Conservation (phyloP, 2,797 vertebrate genomes). For the Antennarius maculatus region DNA sequence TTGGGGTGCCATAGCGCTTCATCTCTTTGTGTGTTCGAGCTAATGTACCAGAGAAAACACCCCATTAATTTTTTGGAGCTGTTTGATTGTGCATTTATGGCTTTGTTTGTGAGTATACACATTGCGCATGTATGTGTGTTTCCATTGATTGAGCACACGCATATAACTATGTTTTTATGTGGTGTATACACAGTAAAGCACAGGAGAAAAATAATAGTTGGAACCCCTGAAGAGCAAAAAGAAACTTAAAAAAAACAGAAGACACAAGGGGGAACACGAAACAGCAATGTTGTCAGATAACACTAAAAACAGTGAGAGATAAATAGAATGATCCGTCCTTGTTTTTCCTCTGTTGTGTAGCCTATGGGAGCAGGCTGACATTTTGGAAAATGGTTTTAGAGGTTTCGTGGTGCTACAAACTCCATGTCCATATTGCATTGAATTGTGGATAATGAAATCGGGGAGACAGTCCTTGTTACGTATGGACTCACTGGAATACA, state of each 20-base stretch:
- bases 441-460: too few species aligned
- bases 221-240: background rate
- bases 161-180: background rate
- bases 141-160: background rate
- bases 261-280: background rate
- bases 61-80: slow-evolving; percentile 22
- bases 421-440: too few species aligned
- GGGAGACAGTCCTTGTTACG: too few species aligned
- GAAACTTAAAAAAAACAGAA: background rate
- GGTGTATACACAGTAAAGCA: background rate
- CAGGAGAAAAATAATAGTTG: slow-evolving; percentile 7
- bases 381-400: background rate
- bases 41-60: slow-evolving; percentile 44
- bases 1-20: background rate
- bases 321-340: background rate
- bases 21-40: slow-evolving; percentile 9
- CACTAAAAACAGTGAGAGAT: background rate
- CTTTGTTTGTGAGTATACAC: background rate
- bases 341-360: background rate
- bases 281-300: background rate
- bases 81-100: background rate
- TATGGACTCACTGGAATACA: too few species aligned
- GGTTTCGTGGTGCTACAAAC: background rate
- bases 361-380: slow-evolving; percentile 5
- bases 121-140: background rate